Conservation (phyloP, 2,113 vertebrate species). For the Ammodytes dubius region DNA sequence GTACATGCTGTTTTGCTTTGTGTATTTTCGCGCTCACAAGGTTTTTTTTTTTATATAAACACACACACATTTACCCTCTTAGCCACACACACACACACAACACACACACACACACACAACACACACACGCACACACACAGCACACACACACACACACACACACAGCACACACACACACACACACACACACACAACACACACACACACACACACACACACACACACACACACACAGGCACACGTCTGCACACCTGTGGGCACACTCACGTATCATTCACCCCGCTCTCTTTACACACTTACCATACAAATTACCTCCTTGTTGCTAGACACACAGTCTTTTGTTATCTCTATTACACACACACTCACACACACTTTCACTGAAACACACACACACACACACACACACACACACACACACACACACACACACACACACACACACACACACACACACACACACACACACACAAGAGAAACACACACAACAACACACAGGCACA, state of each 20-base stretch:
- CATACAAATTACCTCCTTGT: conserved; percentile 66
- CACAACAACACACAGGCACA: conserved; percentile 45
- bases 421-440: conserved; percentile 60
- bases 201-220: not conserved
- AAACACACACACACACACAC: not conserved
- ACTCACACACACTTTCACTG: conserved; percentile 37
- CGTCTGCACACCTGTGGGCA: conserved; percentile 66
- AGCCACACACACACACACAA: conserved; percentile 5
- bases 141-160: conserved; percentile 14
- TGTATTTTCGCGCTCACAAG: conserved; percentile 46
- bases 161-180: not conserved
- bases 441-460: conserved; percentile 51
- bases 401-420: conserved; percentile 14
- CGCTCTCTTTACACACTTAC: conserved; percentile 13
- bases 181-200: not conserved
- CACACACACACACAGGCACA: not conserved
- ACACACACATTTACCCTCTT: conserved; percentile 19
- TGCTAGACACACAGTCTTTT: conserved; percentile 40
- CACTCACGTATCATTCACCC: not conserved
- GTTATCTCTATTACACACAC: conserved; percentile 30
- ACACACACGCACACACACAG: not conserved
- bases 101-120: not conserved
- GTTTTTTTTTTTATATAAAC: too few relatives aligned
- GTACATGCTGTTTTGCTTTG: conserved; percentile 63
- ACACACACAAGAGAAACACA: not conserved